Evolutionary conservation across 53 echinoderm and acorn worm genomes (phyloP).

Genomic region (Holothuria leucospilota): DNA sequence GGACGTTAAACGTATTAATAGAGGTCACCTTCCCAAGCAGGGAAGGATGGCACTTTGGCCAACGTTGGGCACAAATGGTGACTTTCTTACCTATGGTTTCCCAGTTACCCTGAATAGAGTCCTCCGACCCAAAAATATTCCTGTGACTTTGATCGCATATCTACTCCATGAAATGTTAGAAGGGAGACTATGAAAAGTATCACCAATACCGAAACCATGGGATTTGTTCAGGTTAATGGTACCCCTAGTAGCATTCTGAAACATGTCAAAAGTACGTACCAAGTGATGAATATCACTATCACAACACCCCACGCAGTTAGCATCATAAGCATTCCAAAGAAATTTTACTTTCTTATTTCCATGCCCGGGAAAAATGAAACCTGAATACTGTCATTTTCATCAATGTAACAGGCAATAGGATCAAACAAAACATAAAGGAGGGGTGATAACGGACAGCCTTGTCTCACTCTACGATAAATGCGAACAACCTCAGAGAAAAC

Average conservation of each 20-base stretch:
- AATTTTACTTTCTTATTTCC: too few relatives aligned
- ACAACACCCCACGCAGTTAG: neutral
- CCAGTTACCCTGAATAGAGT: neutral
- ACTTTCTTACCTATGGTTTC: neutral
- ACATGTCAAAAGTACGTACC: constrained; percentile 10
- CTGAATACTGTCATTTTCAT: too few relatives aligned
- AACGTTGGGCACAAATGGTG: neutral
- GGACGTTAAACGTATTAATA: constrained; percentile 21
- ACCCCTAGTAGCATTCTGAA: constrained; percentile 53
- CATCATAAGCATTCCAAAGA: too few relatives aligned
- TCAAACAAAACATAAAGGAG: constrained; percentile 49
- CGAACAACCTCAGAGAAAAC: too few relatives aligned
- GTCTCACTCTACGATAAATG: constrained; percentile 29
- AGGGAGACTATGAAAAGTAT: neutral
- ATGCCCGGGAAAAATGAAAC: too few relatives aligned
- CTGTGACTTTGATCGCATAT: constrained; percentile 36
- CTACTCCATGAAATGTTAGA: constrained; percentile 37
- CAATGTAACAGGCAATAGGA: neutral
- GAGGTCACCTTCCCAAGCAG: constrained; percentile 4
- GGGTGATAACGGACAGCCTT: constrained; percentile 52
- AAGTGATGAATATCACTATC: constrained; percentile 21
- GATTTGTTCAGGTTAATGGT: constrained; percentile 40
- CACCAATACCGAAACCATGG: neutral
- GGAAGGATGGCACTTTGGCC: neutral
- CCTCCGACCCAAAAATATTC: constrained; percentile 32